These are phyloP conservation scores for Calephelis nemesis DNA, from an alignment of 1,140 invertebrate genomes.

Conservation along the genomic window DNA sequence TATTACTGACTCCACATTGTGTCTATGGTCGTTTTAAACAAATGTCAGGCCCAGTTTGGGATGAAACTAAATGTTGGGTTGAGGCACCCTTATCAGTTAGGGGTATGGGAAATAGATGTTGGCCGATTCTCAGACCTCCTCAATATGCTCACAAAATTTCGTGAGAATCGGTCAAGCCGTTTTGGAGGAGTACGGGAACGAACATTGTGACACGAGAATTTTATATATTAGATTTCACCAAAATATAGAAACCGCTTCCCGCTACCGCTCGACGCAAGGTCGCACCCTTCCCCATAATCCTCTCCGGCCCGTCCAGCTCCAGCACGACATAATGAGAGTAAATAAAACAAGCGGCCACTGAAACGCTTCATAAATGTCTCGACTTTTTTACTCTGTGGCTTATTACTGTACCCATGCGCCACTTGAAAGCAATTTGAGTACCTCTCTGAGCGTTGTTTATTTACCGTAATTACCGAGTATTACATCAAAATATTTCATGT, in stretches of 20 bases:
- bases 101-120: too few relatives aligned
- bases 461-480: conserved; percentile 11
- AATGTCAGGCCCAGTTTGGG: too few relatives aligned
- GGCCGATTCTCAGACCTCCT: too few relatives aligned
- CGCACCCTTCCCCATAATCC: conserved; percentile 24
- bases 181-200: too few relatives aligned
- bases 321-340: conserved; percentile 38
- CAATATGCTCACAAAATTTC: too few relatives aligned
- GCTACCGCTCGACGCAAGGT: not conserved
- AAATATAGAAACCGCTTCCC: not conserved
- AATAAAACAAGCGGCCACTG: conserved; percentile 42
- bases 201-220: too few relatives aligned
- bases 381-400: conserved; percentile 37
- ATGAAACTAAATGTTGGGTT: too few relatives aligned
- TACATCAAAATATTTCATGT: not conserved
- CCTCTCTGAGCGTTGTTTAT: conserved; percentile 13
- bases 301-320: conserved; percentile 23
- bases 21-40: too few relatives aligned
- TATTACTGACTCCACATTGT: too few relatives aligned
- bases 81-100: too few relatives aligned
- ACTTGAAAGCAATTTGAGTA: conserved; percentile 18
- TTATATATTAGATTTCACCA: too few relatives aligned
- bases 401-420: conserved; percentile 28
- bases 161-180: too few relatives aligned
- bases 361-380: conserved; percentile 39